These are phyloP conservation scores for Cololabis saira DNA, from an alignment of 2,113 vertebrate genomes.

Conservation along the genomic window DNA sequence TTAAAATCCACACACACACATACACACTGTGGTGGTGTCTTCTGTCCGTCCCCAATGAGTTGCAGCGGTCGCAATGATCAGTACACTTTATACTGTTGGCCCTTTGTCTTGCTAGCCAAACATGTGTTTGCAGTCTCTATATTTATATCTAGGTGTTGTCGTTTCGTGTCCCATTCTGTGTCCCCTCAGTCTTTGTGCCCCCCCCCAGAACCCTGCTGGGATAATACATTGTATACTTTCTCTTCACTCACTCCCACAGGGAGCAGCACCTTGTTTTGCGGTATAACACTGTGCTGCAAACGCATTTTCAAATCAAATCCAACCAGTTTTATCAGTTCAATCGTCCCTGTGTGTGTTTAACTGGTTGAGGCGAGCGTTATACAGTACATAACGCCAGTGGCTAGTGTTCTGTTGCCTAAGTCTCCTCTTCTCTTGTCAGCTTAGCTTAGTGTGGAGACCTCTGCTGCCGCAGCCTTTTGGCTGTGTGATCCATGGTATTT, in stretches of 20 bases:
- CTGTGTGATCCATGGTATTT: slow-evolving; percentile 57
- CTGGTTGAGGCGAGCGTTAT: slow-evolving; percentile 40
- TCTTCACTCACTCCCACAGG: slow-evolving; percentile 25
- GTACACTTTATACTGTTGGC: background rate
- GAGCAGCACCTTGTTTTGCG: slow-evolving; percentile 6
- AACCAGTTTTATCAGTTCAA: slow-evolving; percentile 19
- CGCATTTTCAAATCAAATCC: slow-evolving; percentile 42
- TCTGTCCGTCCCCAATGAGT: slow-evolving; percentile 25
- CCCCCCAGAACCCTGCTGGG: slow-evolving; percentile 13
- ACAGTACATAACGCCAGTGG: slow-evolving; percentile 48
- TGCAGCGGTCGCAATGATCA: slow-evolving; percentile 21
- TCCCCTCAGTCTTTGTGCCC: slow-evolving; percentile 29
- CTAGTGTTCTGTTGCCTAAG: slow-evolving; percentile 62
- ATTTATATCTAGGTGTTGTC: slow-evolving; percentile 9
- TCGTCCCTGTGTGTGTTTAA: slow-evolving; percentile 26
- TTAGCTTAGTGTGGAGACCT: slow-evolving; percentile 61
- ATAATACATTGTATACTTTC: slow-evolving; percentile 16
- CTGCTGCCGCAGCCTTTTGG: slow-evolving; percentile 59
- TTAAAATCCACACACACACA: slow-evolving; percentile 15
- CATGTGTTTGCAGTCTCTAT: slow-evolving; percentile 30
- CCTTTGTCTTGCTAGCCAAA: background rate
- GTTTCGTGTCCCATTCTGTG: slow-evolving; percentile 21
- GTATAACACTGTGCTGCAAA: slow-evolving; percentile 10
- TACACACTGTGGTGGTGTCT: slow-evolving; percentile 8
- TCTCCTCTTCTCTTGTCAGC: slow-evolving; percentile 69